Conservation (phyloP, 1,140 invertebrate species). For the Caenorhabditis inopinata region DNA sequence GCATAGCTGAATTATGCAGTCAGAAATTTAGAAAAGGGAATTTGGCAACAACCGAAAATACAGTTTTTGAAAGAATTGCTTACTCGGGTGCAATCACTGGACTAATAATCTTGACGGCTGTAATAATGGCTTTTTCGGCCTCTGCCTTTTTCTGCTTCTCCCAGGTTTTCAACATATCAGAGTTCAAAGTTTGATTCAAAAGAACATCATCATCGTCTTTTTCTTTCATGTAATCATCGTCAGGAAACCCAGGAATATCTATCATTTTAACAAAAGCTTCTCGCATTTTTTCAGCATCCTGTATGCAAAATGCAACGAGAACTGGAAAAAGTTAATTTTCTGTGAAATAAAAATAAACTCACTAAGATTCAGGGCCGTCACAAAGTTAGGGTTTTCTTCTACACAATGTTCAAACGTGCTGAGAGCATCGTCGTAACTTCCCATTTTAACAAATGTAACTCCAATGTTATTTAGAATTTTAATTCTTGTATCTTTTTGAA, state of each 20-base stretch:
- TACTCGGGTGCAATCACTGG: conserved; percentile 73
- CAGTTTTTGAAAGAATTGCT: not conserved
- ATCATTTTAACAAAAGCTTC: conserved; percentile 84
- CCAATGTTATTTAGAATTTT: conserved; percentile 99
- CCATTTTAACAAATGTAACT: conserved; percentile 89
- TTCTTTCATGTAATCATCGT: conserved; percentile 72
- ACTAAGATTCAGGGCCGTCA: conserved; percentile 79
- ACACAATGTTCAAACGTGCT: conserved; percentile 96
- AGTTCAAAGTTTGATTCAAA: conserved; percentile 75
- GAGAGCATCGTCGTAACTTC: conserved; percentile 89
- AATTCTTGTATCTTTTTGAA: conserved; percentile 84
- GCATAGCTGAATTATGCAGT: conserved; percentile 68
- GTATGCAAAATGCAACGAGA: conserved; percentile 87
- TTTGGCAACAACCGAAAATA: not conserved
- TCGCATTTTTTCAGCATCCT: conserved; percentile 91
- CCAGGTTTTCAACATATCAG: conserved; percentile 77
- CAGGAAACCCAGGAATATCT: conserved; percentile 72
- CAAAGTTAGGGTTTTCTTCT: conserved; percentile 87
- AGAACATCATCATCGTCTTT: conserved; percentile 75
- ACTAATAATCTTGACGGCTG: conserved; percentile 86
- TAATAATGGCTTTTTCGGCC: conserved; percentile 82
- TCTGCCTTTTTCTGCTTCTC: conserved; percentile 76
- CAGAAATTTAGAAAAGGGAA: too few relatives aligned
- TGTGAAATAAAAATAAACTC: not conserved
- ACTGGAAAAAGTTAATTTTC: conserved; percentile 67